These are phyloP conservation scores for Rhadina sibilatrix DNA, from an alignment of 2,113 vertebrate genomes.

Conservation along the genomic window DNA sequence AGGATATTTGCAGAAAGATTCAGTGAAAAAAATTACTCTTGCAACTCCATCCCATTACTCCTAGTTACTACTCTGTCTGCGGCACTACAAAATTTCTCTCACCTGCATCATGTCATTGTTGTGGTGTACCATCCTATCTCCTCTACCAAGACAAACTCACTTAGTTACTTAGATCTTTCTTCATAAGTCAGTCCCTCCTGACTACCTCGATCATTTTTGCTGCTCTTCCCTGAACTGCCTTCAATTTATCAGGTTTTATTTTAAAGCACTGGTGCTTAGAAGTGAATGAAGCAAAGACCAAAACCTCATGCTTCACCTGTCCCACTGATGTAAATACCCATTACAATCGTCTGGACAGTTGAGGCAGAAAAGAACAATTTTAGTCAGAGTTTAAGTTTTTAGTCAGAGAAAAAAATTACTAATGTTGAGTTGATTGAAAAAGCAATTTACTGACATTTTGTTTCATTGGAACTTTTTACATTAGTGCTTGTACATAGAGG, in stretches of 20 bases:
- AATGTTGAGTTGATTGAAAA: not conserved
- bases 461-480: not conserved
- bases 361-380: not conserved
- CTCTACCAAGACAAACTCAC: not conserved
- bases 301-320: not conserved
- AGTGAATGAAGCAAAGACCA: not conserved
- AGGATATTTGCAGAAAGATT: not conserved
- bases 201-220: not conserved
- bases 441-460: not conserved
- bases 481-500: not conserved
- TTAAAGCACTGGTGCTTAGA: not conserved
- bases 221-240: not conserved
- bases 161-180: not conserved
- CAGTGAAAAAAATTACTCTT: not conserved
- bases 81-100: not conserved
- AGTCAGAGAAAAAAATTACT: not conserved
- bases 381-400: no score
- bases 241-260: conserved; percentile 8
- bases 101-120: not conserved
- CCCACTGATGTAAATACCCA: not conserved
- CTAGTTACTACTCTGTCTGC: not conserved
- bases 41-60: not conserved
- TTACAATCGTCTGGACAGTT: not conserved
- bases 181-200: not conserved
- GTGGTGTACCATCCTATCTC: not conserved